phyloP scores from a whole-genome alignment of 1,140 invertebrate species.

The Leptoteleia sp. region DNA sequence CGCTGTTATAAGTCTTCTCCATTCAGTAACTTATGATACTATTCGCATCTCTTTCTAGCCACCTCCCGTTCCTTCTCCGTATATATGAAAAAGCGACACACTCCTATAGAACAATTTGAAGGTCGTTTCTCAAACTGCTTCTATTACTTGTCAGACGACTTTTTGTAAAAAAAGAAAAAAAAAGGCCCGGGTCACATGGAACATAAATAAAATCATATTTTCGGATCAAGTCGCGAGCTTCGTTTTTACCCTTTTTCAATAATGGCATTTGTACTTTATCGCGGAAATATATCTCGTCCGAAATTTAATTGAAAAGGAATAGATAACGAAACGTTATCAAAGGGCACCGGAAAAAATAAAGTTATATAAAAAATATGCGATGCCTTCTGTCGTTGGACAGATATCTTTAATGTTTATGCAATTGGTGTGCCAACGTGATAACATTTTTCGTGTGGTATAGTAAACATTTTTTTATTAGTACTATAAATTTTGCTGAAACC shows the following conservation, averaged over 20 bases:
- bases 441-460: no score
- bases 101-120: constrained; percentile 63
- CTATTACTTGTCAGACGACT: constrained; percentile 60
- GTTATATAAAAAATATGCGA: no score
- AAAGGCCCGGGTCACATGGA: constrained; percentile 33
- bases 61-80: constrained; percentile 37
- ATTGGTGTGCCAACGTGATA: no score
- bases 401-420: no score
- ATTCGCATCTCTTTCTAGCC: constrained; percentile 61
- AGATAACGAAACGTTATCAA: no score
- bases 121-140: constrained; percentile 66
- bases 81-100: constrained; percentile 65
- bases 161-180: constrained; percentile 56
- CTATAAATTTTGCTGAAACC: no score
- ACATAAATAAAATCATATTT: constrained; percentile 64
- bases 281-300: constrained; percentile 1
- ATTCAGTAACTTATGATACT: constrained; percentile 79
- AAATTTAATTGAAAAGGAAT: no score
- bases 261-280: constrained; percentile 20
- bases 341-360: no score
- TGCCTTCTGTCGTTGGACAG: no score
- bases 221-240: constrained; percentile 14
- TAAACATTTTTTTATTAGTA: no score
- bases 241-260: constrained; percentile 16
- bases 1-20: constrained; percentile 72